A percentile compares a stretch with the other conserved stretches of the same genome.
Conservation (phyloP, 35 echinoderm and acorn worm genomes). For the Apostichopus japonicus region DNA sequence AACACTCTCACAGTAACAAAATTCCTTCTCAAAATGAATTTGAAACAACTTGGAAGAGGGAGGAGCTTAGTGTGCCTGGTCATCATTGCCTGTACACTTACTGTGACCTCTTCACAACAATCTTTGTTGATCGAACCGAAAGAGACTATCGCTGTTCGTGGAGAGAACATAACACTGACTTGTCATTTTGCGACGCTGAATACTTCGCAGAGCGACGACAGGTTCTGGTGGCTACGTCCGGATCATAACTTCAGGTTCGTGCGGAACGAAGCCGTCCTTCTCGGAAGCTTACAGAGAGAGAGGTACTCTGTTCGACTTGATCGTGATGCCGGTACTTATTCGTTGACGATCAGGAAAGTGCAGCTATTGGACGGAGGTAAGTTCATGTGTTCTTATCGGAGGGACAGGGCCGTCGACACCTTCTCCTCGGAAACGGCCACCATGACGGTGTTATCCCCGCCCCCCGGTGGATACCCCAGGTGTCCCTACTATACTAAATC, state of each 20-base stretch:
- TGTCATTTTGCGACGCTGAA: conserved; percentile 2
- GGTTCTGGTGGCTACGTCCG: conserved; percentile 39
- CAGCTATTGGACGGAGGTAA: conserved; percentile 20
- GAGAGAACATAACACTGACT: conserved; percentile 32
- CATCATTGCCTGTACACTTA: neutral
- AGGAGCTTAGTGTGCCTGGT: no score
- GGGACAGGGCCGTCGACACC: neutral
- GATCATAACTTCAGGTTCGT: conserved; percentile 37
- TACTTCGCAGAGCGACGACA: neutral
- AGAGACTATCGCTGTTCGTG: conserved; percentile 2
- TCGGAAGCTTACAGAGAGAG: conserved; percentile 2
- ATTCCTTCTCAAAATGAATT: no score
- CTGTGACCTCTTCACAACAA: neutral
- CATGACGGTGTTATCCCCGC: conserved; percentile 18
- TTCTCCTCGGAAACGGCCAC: neutral
- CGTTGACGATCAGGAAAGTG: neutral
- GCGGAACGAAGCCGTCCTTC: conserved; percentile 43
- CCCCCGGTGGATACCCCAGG: conserved; percentile 27
- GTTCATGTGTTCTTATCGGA: conserved; percentile 12
- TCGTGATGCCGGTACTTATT: neutral
- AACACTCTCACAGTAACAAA: no score
- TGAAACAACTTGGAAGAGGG: no score
- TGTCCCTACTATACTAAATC: conserved; percentile 13
- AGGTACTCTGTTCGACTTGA: conserved; percentile 8
- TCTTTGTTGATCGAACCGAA: neutral